A percentile compares a stretch with the other conserved stretches of the same genome.
Conservation (phyloP, 2,888 invertebrate genomes). For the Macrosoma leucophasiata region DNA sequence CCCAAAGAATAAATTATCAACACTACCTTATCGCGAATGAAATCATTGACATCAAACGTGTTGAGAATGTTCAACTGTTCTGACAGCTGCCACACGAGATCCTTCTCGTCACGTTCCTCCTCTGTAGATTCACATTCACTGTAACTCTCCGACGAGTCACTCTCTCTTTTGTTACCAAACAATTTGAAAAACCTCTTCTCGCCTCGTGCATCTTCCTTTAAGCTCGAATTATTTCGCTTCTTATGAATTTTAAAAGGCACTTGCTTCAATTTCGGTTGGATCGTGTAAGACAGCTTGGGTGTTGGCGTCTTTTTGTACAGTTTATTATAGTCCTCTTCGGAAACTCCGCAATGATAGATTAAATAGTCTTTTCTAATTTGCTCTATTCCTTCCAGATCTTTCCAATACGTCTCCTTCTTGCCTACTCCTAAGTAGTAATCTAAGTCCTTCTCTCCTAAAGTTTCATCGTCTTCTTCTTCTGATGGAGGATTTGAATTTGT, state of each 20-base stretch:
- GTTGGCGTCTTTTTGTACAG: conserved; percentile 36
- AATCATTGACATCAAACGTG: conserved; percentile 19
- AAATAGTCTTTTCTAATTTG: conserved; percentile 63
- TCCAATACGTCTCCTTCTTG: conserved; percentile 58
- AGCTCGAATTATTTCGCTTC: conserved; percentile 41
- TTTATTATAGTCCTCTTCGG: conserved; percentile 58
- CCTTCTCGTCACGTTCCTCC: conserved; percentile 21
- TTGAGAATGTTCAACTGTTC: conserved; percentile 34
- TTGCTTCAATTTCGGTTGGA: conserved; percentile 54
- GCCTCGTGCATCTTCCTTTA: conserved; percentile 50
- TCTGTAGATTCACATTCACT: conserved; percentile 60
- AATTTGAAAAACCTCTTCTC: conserved; percentile 58
- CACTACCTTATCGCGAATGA: conserved; percentile 12
- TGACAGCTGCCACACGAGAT: conserved; percentile 30
- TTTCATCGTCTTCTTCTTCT: conserved; percentile 34
- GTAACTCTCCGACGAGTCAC: conserved; percentile 64
- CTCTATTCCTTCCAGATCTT: conserved; percentile 57
- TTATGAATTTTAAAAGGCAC: conserved; percentile 65
- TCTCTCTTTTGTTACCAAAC: conserved; percentile 52
- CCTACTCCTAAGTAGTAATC: conserved; percentile 63
- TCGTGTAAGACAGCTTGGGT: conserved; percentile 35
- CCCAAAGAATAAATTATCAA: too few species aligned
- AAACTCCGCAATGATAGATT: conserved; percentile 57
- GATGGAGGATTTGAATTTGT: conserved; percentile 23
- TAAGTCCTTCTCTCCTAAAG: conserved; percentile 55